A percentile compares a stretch with the other conserved stretches of the same genome.
phyloP scores from a whole-genome alignment of 2,888 invertebrate species.

The Corbicula japonica region DNA sequence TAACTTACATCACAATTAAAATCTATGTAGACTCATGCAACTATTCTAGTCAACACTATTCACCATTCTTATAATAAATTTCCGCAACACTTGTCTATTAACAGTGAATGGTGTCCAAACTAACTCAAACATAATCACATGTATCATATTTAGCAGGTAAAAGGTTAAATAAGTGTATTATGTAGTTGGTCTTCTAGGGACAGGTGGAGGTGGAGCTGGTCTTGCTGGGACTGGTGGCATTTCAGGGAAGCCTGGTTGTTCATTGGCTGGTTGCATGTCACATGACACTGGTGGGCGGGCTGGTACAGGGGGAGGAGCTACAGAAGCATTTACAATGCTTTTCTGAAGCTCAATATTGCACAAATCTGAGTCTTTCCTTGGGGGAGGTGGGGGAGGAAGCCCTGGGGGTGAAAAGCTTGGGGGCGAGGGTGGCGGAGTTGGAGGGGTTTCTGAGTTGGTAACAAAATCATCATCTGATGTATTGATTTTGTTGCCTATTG shows the following conservation, averaged over 20 bases:
- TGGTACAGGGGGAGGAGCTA: constrained; percentile 66
- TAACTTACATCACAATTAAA: too few relatives aligned
- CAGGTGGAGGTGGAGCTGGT: constrained; percentile 71
- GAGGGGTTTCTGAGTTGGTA: constrained; percentile 37
- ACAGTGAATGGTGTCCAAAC: too few relatives aligned
- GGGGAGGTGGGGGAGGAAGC: constrained; percentile 62
- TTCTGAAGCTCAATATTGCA: neutral
- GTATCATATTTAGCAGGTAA: too few relatives aligned
- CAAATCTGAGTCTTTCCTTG: constrained; percentile 42
- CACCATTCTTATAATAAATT: too few relatives aligned
- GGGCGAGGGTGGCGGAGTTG: constrained; percentile 62
- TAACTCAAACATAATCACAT: too few relatives aligned
- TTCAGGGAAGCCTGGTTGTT: constrained; percentile 23
- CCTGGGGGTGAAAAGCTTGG: constrained; percentile 46
- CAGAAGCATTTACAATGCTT: constrained; percentile 28
- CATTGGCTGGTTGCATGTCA: constrained; percentile 37
- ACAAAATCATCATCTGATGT: constrained; percentile 21
- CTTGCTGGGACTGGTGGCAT: constrained; percentile 69
- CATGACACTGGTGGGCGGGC: constrained; percentile 50
- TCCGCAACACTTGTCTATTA: too few relatives aligned
- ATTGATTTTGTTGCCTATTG: constrained; percentile 29
- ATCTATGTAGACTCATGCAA: too few relatives aligned
- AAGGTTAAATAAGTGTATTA: too few relatives aligned
- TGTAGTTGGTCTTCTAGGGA: constrained; percentile 69
- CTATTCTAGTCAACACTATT: too few relatives aligned